Base-by-base conservation (phyloP, 2,888 invertebrate species). In the Neuroscelio doddi region DNA sequence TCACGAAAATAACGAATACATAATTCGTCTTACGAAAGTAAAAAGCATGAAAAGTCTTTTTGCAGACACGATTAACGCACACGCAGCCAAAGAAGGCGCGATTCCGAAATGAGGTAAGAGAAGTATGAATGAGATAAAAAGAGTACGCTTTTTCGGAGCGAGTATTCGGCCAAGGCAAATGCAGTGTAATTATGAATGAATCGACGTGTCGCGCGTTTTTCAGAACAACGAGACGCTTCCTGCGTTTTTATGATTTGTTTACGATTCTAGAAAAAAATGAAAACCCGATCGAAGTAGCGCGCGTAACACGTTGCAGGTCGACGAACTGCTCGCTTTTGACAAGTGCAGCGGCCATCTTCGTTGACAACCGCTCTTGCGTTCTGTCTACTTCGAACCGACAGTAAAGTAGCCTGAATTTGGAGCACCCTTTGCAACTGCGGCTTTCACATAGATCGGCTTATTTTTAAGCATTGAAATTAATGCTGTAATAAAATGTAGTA, bases 331-430 rank as follows among this genome's bases (percentile, higher is more conserved):
- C 42, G 45, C 53, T 59, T 51, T 64, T 53, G 51, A 51, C 52
- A 65, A 64, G 65, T 65, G 53, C 42, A 65, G 63, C 65, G 58
- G 66, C 69, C 66, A 69, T 69, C 41, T 69, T 69, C n/a, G 50
- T 38, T 65, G 58, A 42, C 55, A 44, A 44, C 57, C 47, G 51
- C 59, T 56, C 30, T 56, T 56, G 59, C 59, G 64, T 61, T 56
- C 59, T 52, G 45, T 44, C 51, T 51, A 39, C 45, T 32, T 64
- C 55, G 45, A 7, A 39, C 1, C 9, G 55, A 64, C n/a, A n/a
- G 64, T 57, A 50, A 50, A 52, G 64, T 58, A 64, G 17, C 38
- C 26, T 7, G 26, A 26, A 8, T 7, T 32, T 9, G 32, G 32
- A 5, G 12, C 5, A 9, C 36, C 36, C 36, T 36, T 14, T 16